Conservation (phyloP, 2,888 invertebrate species). For the Chirona hameri region DNA sequence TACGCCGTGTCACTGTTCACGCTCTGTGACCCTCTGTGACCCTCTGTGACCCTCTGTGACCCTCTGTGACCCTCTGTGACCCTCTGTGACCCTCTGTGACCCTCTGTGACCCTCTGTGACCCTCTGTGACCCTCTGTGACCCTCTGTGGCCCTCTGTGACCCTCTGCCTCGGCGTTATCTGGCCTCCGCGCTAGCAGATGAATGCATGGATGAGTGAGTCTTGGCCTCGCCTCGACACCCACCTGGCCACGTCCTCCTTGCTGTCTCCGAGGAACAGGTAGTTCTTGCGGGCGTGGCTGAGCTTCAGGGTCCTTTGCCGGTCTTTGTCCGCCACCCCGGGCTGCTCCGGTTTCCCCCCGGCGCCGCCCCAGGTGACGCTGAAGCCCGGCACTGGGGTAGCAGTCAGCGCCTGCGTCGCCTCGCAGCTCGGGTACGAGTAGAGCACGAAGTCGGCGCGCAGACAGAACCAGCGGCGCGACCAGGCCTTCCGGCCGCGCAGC, state of each 20-base stretch:
- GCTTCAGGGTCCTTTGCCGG: constrained; percentile 49
- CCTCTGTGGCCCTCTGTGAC: too few species aligned
- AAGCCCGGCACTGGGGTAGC: constrained; percentile 60
- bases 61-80: too few species aligned
- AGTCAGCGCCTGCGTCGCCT: constrained; percentile 52
- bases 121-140: too few species aligned
- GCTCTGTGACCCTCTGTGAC: too few species aligned
- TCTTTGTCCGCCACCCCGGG: constrained; percentile 45
- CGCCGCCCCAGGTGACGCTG: constrained; percentile 48
- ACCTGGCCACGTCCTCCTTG: constrained; percentile 51
- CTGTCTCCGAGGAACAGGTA: constrained; percentile 54
- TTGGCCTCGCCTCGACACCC: constrained; percentile 36
- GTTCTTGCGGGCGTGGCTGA: constrained; percentile 51
- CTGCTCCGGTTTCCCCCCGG: constrained; percentile 39
- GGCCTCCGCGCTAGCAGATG: too few species aligned
- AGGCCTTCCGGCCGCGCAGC: constrained; percentile 37
- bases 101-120: too few species aligned
- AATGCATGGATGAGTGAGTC: too few species aligned
- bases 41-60: too few species aligned
- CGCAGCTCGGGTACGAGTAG: constrained; percentile 52
- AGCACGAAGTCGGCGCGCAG: constrained; percentile 57
- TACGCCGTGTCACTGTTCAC: too few species aligned
- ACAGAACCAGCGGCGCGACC: constrained; percentile 54
- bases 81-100: too few species aligned
- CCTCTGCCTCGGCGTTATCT: too few species aligned